Conservation (phyloP, 53 echinoderm and acorn worm species). For the Luidia sarsii region DNA sequence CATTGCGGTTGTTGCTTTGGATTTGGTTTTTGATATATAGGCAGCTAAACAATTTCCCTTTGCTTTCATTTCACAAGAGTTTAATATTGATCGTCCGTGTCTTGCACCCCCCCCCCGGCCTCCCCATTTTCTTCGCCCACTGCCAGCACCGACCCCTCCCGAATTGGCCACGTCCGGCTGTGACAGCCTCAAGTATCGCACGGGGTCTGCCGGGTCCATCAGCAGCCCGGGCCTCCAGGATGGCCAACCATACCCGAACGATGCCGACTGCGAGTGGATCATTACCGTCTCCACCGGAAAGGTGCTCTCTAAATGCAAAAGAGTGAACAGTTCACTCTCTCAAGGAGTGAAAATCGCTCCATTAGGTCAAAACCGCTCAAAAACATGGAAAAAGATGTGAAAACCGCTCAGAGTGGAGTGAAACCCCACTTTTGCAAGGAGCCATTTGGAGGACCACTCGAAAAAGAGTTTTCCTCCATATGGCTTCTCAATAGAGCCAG, state of each 20-base stretch:
- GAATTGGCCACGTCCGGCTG: constrained; percentile 33
- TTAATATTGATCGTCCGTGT: neutral
- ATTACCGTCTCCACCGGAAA: constrained; percentile 17
- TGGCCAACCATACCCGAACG: neutral
- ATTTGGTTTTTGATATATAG: no score
- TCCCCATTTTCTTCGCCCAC: neutral
- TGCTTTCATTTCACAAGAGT: no score
- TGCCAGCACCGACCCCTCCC: constrained; percentile 32
- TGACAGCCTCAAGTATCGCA: constrained; percentile 35
- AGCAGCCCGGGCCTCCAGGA: neutral
- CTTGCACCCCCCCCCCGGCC: neutral
- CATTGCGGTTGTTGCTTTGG: no score
- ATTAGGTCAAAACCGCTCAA: no score
- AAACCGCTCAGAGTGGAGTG: no score
- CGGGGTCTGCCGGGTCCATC: constrained; percentile 13
- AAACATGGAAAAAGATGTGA: neutral
- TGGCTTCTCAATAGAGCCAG: neutral
- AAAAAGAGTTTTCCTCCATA: no score
- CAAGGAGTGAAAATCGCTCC: no score
- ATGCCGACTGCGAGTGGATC: constrained; percentile 31
- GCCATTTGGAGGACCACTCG: no score
- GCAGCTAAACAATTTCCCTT: no score
- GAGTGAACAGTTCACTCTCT: no score
- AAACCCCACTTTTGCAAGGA: no score
- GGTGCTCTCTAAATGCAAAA: no score